Evolutionary conservation across 2,888 invertebrate species (phyloP), one percentile per base, ranked within the genome.

Genomic region (Abrostola triplasia): DNA sequence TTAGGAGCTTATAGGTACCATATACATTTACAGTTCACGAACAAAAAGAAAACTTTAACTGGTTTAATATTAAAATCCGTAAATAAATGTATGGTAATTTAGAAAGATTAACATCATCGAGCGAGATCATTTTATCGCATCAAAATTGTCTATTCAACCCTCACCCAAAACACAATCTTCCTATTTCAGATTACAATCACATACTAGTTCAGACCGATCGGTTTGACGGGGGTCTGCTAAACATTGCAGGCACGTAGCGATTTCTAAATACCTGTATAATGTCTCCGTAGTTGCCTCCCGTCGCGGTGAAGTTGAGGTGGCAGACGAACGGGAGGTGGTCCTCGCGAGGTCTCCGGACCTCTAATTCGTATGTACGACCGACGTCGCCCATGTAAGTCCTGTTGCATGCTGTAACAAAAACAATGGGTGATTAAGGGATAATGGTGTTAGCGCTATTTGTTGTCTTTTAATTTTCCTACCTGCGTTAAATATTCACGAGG

Each of bases 301-400:
- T 96, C 55, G 98, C 97, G 58, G 97, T 97, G 91, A 98, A 98
- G 90, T 97, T 98, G 83, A 98, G 96, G 86, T 96, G 96, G 90
- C 98, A 98, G 79, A 97, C 93, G 91, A 97, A 97, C 35, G 97
- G 97, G 70, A 97, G 95, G 81, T 96, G 96, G 79, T 96, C 96
- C 88, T 97, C 97, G 55, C 96, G 93, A 36, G 97, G 97, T 76
- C 97, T 95, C 65, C 97, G 96, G 69, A 98, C 96, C 89, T 97
- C 97, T 82, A 98, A 90, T 86, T 97, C 97, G 92, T 97, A 98
- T 36, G 97, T 97, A 69, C 96, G 95, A 0, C 97, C 97, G 59
- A 97, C 96, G 84, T 97, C 97, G 0, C 98, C 98, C 94, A 96
- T 97, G 88, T 97, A 97, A 36, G 98, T 98, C 83, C 97, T 95